Evolutionary conservation across 2,113 vertebrate species (phyloP), one percentile per base, ranked within the genome.

Genomic region (Oreochromis niloticus): DNA sequence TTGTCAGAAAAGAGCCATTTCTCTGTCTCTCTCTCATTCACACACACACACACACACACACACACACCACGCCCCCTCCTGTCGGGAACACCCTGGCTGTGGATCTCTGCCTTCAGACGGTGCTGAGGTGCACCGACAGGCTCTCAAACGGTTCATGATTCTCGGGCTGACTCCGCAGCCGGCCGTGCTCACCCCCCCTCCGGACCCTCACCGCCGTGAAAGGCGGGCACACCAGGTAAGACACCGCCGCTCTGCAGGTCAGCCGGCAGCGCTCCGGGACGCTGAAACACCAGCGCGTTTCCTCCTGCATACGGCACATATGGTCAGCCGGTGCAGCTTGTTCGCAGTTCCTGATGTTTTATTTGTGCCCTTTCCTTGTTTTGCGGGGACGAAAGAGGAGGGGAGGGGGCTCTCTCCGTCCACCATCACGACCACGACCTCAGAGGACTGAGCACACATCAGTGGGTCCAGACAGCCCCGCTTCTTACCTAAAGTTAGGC

Each of bases 31-130:
- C 83, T 50, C 87, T 22, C 41, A 17, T 32, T 16, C 90, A 22
- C 87, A 50, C 82, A 41, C 87, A 27, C 87, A 68, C 83, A 81
- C 83, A 19, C 86, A 66, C 84, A 66, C 86, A 36, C 50, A 61
- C 86, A 81, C 89, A 90, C 91, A 84, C 94, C 94, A 95, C 95
- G 92, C 95, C 95, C 92, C 95, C 94, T 92, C 92, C 87, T 75
- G 85, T 89, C 89, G 89, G 93, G 93, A 94, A 94, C 94, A 94
- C 94, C 92, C 94, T 75, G 84, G 81, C 89, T 81, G 89, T 91
- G 86, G 85, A 59, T 85, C 3, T 82, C 80, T 59, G 88, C 55
- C 50, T 81, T 94, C 91, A 94, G 86, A 93, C 92, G 83, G 92
- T 81, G 91, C 90, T 50, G 79, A 90, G 88, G 75, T 85, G 92